phyloP scores from a whole-genome alignment of 2,888 invertebrate species.

The Amiota minor region DNA sequence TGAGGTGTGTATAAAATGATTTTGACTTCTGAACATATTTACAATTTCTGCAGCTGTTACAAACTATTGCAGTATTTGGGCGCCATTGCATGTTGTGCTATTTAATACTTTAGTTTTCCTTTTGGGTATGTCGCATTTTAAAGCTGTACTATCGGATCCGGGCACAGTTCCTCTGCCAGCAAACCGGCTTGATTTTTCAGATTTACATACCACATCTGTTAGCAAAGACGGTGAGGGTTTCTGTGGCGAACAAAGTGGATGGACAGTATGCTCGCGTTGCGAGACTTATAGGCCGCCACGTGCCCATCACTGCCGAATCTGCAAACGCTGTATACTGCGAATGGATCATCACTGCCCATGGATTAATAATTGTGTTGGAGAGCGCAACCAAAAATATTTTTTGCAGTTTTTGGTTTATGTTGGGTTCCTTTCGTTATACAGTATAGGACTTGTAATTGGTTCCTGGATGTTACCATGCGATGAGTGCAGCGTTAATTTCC shows the following conservation, averaged over 20 bases:
- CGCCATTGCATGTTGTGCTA: conserved; percentile 83
- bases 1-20: conserved; percentile 78
- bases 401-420: conserved; percentile 90
- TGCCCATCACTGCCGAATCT: conserved; percentile 91
- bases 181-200: conserved; percentile 84
- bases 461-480: conserved; percentile 84
- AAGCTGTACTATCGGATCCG: conserved; percentile 91
- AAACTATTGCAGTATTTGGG: conserved; percentile 80
- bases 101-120: conserved; percentile 87
- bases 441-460: conserved; percentile 80
- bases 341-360: conserved; percentile 84
- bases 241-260: conserved; percentile 77
- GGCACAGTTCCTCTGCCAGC: conserved; percentile 87
- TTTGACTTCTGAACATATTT: conserved; percentile 25
- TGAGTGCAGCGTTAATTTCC: conserved; percentile 78
- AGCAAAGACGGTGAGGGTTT: conserved; percentile 71
- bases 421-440: conserved; percentile 79
- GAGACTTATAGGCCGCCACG: conserved; percentile 87
- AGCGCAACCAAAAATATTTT: conserved; percentile 93
- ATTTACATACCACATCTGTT: conserved; percentile 77
- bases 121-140: conserved; percentile 83
- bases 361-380: conserved; percentile 95
- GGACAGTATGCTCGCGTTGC: conserved; percentile 83
- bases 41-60: too few relatives aligned
- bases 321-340: conserved; percentile 82